Percentiles rank a stretch among this genome's conserved stretches.
Evolutionary conservation across 92 coral and sea anemone genomes (phyloP).

Genomic region (Zoanthus solanderi): DNA sequence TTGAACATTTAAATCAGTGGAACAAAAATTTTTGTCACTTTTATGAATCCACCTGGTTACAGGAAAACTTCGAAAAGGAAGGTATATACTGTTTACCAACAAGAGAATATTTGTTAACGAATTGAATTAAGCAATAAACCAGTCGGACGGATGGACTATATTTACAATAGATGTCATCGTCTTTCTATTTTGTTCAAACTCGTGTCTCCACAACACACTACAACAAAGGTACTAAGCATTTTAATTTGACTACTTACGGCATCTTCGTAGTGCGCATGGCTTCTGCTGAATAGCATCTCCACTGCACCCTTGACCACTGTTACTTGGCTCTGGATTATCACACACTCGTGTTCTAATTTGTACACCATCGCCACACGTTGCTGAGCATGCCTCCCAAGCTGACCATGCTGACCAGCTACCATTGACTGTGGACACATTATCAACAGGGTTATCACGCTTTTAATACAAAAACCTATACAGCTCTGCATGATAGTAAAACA

Average conservation of each 20-base stretch:
- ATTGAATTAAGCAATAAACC: too few species aligned
- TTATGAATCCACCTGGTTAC: too few species aligned
- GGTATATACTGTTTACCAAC: too few species aligned
- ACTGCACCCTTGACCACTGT: constrained; percentile 85
- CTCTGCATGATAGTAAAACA: not conserved
- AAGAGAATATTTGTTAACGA: too few species aligned
- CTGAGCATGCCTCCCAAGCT: constrained; percentile 97
- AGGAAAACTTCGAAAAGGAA: too few species aligned
- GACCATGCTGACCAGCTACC: constrained; percentile 98
- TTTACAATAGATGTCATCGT: too few species aligned
- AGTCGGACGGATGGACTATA: too few species aligned
- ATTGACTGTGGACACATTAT: constrained; percentile 67
- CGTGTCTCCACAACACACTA: not conserved
- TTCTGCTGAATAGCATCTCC: constrained; percentile 86
- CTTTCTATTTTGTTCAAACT: too few species aligned
- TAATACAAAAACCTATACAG: not conserved
- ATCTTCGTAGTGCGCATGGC: constrained; percentile 91
- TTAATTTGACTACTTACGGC: constrained; percentile 79
- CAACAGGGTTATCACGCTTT: not conserved
- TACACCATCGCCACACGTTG: constrained; percentile 95
- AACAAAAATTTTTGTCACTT: too few species aligned
- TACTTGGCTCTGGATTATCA: constrained; percentile 73
- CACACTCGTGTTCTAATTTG: constrained; percentile 86
- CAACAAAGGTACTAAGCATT: not conserved
- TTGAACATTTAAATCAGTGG: too few species aligned